A percentile compares a stretch with the other conserved stretches of the same genome.
Conservation (phyloP, 37 sponge, comb jelly and placozoan genomes). For the Diacarnus erythraeanus region DNA sequence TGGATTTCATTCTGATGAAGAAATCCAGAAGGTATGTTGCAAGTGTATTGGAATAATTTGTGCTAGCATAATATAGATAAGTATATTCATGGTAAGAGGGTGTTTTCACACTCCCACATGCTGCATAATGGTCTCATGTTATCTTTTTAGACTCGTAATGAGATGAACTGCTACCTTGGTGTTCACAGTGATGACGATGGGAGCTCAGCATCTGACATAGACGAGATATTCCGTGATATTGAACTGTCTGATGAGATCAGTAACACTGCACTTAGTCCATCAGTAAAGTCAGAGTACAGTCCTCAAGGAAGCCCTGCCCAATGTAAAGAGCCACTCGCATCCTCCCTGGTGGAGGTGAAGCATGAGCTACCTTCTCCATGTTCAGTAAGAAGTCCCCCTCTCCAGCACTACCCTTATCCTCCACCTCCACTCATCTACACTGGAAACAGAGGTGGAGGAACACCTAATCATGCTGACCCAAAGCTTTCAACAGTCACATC, state of each 20-base stretch:
- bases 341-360: conserved; percentile 41
- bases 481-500: not conserved
- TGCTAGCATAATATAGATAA: not conserved
- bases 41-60: not conserved
- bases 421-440: conserved; percentile 17
- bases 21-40: conserved; percentile 60
- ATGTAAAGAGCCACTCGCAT: not conserved
- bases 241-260: conserved; percentile 49
- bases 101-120: not conserved
- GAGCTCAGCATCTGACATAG: conserved; percentile 51
- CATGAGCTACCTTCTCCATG: conserved; percentile 29
- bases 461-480: not conserved
- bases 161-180: conserved; percentile 68
- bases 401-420: conserved; percentile 51
- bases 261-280: conserved; percentile 18
- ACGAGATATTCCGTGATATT: conserved; percentile 60
- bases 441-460: not conserved
- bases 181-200: conserved; percentile 50
- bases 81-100: not conserved
- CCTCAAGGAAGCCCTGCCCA: not conserved
- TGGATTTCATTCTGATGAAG: conserved; percentile 72
- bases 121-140: not conserved
- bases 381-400: conserved; percentile 11
- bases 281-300: conserved; percentile 44
- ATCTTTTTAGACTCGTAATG: conserved; percentile 64